Evolutionary conservation across 1,140 invertebrate species (phyloP).

Genomic region (Brachionus rotundiformis): DNA sequence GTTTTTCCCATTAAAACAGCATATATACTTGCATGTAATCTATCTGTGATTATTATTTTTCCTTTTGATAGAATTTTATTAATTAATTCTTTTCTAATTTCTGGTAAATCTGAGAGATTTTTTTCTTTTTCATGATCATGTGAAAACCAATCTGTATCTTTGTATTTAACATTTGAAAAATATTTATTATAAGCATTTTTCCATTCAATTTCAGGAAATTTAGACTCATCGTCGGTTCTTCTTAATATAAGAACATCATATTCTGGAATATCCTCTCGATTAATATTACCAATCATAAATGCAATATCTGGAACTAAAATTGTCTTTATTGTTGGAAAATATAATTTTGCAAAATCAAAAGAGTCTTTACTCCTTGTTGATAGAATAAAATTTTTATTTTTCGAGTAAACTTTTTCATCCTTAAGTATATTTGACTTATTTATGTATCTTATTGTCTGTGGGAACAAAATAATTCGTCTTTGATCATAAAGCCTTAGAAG

Average conservation of each 20-base stretch:
- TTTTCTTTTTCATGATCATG: neutral
- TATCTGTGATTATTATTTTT: conserved; percentile 8
- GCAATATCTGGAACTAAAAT: conserved; percentile 27
- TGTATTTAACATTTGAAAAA: neutral
- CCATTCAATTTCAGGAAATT: neutral
- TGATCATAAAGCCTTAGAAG: neutral
- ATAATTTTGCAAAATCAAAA: neutral
- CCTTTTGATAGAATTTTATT: neutral
- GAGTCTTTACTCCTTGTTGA: neutral
- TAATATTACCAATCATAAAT: conserved; percentile 15
- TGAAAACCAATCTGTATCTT: neutral
- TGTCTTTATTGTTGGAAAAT: neutral
- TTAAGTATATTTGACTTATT: neutral
- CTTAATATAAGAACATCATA: conserved; percentile 1
- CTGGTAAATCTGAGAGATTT: neutral
- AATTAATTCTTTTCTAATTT: neutral
- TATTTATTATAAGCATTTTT: neutral
- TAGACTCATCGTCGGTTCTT: neutral
- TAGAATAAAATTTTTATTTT: neutral
- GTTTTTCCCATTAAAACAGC: neutral
- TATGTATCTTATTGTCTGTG: conserved; percentile 17
- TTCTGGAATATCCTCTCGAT: neutral
- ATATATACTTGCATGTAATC: conserved; percentile 21
- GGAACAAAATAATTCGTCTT: neutral
- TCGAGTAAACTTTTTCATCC: neutral